Evolutionary conservation across 2,113 vertebrate species (phyloP).

Genomic region (Empidonax traillii): DNA sequence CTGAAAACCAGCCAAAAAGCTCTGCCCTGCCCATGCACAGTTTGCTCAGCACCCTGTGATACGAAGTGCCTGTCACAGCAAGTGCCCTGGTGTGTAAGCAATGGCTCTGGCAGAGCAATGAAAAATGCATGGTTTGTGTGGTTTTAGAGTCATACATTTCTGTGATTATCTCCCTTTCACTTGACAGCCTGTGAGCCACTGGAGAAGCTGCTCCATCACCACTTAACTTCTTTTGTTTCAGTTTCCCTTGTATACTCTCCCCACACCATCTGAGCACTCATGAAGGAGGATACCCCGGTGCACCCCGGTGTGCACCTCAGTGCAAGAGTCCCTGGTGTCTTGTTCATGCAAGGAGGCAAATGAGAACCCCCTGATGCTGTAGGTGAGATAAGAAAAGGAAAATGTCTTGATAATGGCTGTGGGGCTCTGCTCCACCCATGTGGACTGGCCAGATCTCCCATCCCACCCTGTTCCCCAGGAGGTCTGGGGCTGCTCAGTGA

Average conservation of each 20-base stretch:
- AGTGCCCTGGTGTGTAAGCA: rapidly evolving
- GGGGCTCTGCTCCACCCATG: background rate
- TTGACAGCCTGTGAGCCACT: background rate
- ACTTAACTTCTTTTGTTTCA: background rate
- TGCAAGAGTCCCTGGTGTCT: background rate
- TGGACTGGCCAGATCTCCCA: background rate
- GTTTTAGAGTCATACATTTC: background rate
- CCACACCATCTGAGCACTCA: background rate
- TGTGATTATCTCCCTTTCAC: background rate
- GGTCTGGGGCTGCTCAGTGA: background rate
- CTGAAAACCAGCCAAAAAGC: background rate
- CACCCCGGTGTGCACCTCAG: background rate
- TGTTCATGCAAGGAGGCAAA: background rate
- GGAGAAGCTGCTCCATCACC: background rate
- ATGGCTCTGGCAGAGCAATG: background rate
- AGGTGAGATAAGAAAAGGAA: background rate
- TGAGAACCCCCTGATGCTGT: background rate
- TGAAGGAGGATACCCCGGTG: background rate
- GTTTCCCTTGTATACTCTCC: background rate
- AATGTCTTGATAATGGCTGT: background rate
- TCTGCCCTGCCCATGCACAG: background rate
- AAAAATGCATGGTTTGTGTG: background rate
- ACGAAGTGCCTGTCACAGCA: background rate
- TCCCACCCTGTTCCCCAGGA: background rate
- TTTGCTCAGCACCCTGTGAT: background rate